A percentile compares a stretch with the other conserved stretches of the same genome.
Evolutionary conservation across 2,113 vertebrate genomes (phyloP).

Genomic region (Pachypanchax playfairii): DNA sequence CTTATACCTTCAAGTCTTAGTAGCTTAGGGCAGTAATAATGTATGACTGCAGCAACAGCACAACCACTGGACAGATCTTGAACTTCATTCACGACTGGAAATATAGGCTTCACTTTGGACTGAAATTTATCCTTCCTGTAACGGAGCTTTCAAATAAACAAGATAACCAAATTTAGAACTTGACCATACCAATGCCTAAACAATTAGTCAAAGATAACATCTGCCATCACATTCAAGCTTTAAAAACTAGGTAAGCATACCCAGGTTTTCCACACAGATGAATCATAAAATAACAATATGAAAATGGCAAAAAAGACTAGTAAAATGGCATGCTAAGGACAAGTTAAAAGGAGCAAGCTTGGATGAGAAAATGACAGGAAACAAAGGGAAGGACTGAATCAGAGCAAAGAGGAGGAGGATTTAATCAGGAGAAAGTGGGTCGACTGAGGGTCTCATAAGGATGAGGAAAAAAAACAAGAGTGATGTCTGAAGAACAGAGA

Average conservation of each 20-base stretch:
- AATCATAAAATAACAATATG: neutral
- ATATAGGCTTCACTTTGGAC: constrained; percentile 84
- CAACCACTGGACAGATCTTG: constrained; percentile 89
- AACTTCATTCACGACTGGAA: constrained; percentile 83
- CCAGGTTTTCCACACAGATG: neutral
- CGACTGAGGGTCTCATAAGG: constrained; percentile 45
- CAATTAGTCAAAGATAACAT: constrained; percentile 6
- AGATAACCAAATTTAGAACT: constrained; percentile 15
- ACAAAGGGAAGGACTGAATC: constrained; percentile 18
- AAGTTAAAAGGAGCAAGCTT: constrained; percentile 8
- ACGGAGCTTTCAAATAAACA: constrained; percentile 79
- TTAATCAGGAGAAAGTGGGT: constrained; percentile 55
- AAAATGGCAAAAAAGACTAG: constrained; percentile 25
- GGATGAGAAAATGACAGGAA: constrained; percentile 30
- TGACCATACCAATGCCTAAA: neutral
- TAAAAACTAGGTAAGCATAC: constrained; percentile 7
- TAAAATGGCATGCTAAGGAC: constrained; percentile 30
- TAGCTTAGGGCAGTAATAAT: constrained; percentile 89
- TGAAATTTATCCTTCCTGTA: constrained; percentile 89
- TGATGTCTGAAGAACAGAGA: constrained; percentile 1
- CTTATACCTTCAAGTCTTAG: constrained; percentile 86
- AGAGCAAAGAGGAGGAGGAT: constrained; percentile 27
- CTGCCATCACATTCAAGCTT: neutral
- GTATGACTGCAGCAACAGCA: constrained; percentile 86
- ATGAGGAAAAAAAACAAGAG: constrained; percentile 12